Percentiles rank a stretch among this genome's conserved stretches.
These are phyloP conservation scores for Pipistrellus kuhlii DNA, from an alignment of 2,797 vertebrate species.

Conservation along the genomic window DNA sequence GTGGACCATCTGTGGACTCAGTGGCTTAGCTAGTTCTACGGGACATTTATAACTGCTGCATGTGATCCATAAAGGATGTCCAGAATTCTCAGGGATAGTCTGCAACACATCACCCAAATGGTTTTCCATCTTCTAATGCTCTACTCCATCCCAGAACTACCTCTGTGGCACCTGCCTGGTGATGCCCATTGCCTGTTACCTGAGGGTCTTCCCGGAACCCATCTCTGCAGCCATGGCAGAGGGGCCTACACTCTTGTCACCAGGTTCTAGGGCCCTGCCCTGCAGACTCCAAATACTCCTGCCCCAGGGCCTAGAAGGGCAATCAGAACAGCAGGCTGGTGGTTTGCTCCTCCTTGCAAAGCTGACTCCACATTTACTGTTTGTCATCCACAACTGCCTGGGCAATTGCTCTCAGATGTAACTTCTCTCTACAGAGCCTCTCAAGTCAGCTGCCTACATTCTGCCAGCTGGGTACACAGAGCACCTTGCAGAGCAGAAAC, in stretches of 20 bases:
- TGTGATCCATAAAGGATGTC: not conserved
- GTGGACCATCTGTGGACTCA: accelerated
- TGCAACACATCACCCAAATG: not conserved
- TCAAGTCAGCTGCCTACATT: not conserved
- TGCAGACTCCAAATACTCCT: too few relatives aligned
- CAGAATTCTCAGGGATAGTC: not conserved
- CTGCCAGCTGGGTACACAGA: accelerated
- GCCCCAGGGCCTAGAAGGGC: not conserved
- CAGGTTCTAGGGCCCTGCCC: not conserved
- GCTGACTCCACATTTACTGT: accelerated
- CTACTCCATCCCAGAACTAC: not conserved
- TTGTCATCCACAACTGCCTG: not conserved
- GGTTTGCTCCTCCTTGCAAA: not conserved
- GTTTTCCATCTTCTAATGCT: not conserved
- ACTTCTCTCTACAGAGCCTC: not conserved
- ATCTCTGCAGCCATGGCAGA: accelerated
- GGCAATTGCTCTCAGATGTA: accelerated
- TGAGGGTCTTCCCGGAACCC: not conserved
- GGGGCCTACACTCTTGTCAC: not conserved
- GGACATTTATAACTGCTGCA: not conserved
- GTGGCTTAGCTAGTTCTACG: not conserved
- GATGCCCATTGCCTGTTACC: not conserved
- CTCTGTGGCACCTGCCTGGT: not conserved
- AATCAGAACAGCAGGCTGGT: too few relatives aligned
- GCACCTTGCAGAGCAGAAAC: not conserved